Percentiles rank a stretch among this genome's conserved stretches.
phyloP scores from a whole-genome alignment of 2,888 invertebrate genomes.

The Cabera pusaria region DNA sequence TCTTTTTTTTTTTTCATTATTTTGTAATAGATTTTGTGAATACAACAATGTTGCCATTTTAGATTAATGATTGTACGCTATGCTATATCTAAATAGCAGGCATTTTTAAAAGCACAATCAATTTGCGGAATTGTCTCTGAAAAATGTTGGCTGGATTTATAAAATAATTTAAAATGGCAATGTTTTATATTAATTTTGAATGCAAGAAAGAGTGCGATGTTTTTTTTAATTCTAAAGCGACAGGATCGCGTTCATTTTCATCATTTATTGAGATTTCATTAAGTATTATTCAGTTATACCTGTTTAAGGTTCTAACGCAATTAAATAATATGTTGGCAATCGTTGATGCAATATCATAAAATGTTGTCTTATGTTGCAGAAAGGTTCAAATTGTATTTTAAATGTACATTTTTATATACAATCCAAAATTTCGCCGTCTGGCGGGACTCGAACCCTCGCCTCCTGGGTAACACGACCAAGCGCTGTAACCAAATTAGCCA shows the following conservation, averaged over 20 bases:
- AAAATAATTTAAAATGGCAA: constrained; percentile 5
- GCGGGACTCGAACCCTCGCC: too few relatives aligned
- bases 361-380: too few relatives aligned
- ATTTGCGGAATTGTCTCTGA: background rate
- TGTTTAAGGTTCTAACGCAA: too few relatives aligned
- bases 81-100: background rate
- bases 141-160: too few relatives aligned
- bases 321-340: too few relatives aligned
- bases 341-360: too few relatives aligned
- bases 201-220: constrained; percentile 3
- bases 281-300: too few relatives aligned
- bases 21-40: background rate
- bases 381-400: too few relatives aligned
- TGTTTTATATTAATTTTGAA: constrained; percentile 2
- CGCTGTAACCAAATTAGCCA: too few relatives aligned
- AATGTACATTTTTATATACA: too few relatives aligned
- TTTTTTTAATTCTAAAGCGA: background rate
- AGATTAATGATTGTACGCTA: background rate
- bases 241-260: background rate
- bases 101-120: background rate
- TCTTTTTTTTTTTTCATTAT: constrained; percentile 17
- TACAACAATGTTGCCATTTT: constrained; percentile 6
- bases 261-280: constrained; percentile 1
- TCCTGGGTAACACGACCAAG: too few relatives aligned
- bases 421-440: too few relatives aligned